Evolutionary conservation across 2,113 vertebrate genomes (phyloP).

Genomic region (Hoplias malabaricus): DNA sequence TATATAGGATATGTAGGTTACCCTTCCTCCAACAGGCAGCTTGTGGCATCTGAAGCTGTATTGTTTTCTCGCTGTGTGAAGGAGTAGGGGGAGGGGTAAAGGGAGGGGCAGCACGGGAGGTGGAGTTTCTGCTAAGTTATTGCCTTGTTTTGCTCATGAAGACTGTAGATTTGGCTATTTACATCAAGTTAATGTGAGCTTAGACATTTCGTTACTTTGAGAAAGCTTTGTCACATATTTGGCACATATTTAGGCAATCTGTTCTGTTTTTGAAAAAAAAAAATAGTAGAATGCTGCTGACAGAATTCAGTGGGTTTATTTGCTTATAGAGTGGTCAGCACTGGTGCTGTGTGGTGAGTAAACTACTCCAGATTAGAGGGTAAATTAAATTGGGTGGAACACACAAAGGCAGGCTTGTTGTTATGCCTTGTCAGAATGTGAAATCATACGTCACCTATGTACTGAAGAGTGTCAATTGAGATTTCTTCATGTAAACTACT

Average conservation of each 20-base stretch:
- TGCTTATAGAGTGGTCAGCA: slow-evolving; percentile 21
- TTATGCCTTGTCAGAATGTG: not conserved
- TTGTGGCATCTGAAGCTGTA: slow-evolving; percentile 43
- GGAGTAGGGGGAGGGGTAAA: not conserved
- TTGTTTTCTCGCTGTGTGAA: slow-evolving; percentile 44
- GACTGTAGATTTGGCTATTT: slow-evolving; percentile 4
- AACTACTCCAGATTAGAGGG: not conserved
- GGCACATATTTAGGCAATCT: not conserved
- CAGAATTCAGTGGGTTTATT: not conserved
- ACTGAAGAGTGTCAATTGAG: no score
- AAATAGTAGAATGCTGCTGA: not conserved
- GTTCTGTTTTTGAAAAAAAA: not conserved
- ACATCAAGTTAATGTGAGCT: slow-evolving; percentile 1
- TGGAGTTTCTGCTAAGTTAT: slow-evolving; percentile 43
- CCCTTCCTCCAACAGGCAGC: slow-evolving; percentile 7
- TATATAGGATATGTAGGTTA: not conserved
- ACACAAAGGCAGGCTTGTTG: not conserved
- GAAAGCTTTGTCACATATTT: not conserved
- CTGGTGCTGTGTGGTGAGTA: slow-evolving; percentile 3
- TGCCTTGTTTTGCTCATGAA: slow-evolving; percentile 53
- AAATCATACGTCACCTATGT: not conserved
- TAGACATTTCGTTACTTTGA: not conserved
- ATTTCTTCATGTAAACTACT: no score
- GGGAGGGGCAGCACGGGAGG: slow-evolving; percentile 11
- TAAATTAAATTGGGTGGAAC: not conserved